Percentiles rank a stretch among this genome's conserved stretches.
These are phyloP conservation scores for Perca schrenkii DNA, from an alignment of 2,113 vertebrate genomes.

Conservation along the genomic window DNA sequence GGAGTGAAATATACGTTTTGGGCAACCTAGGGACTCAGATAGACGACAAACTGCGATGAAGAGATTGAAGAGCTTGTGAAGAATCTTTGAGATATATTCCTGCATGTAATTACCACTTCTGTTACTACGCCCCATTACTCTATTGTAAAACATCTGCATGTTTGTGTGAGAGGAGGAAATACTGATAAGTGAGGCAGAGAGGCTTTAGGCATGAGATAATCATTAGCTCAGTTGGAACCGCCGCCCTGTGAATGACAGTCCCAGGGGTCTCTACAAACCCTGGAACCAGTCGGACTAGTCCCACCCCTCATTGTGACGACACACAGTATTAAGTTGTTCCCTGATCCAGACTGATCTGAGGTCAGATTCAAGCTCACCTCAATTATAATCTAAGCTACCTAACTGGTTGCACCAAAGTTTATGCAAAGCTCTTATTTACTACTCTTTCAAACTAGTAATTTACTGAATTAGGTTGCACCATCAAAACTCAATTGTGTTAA, in stretches of 20 bases:
- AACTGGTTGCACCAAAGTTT: neutral
- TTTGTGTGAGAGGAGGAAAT: slow-evolving; percentile 43
- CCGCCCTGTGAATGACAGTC: slow-evolving; percentile 73
- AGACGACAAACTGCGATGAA: neutral
- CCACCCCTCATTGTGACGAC: slow-evolving; percentile 38
- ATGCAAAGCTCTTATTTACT: neutral
- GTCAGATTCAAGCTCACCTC: slow-evolving; percentile 19
- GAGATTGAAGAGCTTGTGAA: neutral
- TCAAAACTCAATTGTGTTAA: neutral
- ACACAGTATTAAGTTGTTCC: neutral
- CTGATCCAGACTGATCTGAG: slow-evolving; percentile 32
- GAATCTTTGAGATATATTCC: neutral
- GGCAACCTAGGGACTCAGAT: slow-evolving; percentile 2
- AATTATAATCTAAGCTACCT: neutral
- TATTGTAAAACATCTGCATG: slow-evolving; percentile 20
- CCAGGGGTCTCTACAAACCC: slow-evolving; percentile 53
- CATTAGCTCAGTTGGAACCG: slow-evolving; percentile 68
- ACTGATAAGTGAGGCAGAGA: slow-evolving; percentile 44
- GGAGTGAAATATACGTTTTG: slow-evolving; percentile 19
- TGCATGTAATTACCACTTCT: neutral
- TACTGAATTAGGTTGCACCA: too few relatives aligned
- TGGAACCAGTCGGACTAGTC: slow-evolving; percentile 67
- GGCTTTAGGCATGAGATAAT: slow-evolving; percentile 73
- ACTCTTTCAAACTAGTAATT: neutral
- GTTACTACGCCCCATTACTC: neutral